Evolutionary conservation across 2,797 vertebrate genomes (phyloP), one percentile per base, ranked within the genome.

Genomic region (Helicolenus hilgendorfi): DNA sequence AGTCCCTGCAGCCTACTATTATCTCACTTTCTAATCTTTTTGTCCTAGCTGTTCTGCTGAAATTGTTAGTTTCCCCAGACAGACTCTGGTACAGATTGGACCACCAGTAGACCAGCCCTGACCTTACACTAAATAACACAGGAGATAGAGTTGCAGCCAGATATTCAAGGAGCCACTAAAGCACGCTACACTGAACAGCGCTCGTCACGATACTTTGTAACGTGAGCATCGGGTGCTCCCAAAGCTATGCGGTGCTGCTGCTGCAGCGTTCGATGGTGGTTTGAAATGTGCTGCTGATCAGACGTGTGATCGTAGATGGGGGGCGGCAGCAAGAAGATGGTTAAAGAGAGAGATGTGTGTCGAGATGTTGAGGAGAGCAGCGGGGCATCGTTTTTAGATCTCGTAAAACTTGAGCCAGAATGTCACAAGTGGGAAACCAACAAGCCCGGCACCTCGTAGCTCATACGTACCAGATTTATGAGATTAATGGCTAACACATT

Each of bases 141-240:
- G 69, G 35, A 83, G 94, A 92, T 96, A 78, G 75, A 72, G 87
- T 96, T 96, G 79, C 95, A 87, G 72, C 45, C 74, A 76, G 88
- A 89, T 89, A 93, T 91, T 93, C 86, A 89, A 67, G 77, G 77
- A 92, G 86, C 80, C 80, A 7, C 73, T 68, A 20, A 89, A 88
- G 81, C 86, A 92, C 13, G 71, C 79, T 31, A 56, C 83, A 29
- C 62, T n/a, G 72, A 90, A 29, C 85, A 20, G 64, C 13, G 1
- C n/a, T 1, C 26, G 5, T 83, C 80, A 71, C 31, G 31, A 55
- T n/a, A 31, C 68, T 67, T 45, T 91, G 96, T 92, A 96, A 96
- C 5, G 63, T 86, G 96, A 96, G 93, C 36, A 15, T 41, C 4
- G 15, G 27, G 15, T 55, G 85, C 84, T 87, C 87, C 20, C 29